Conservation (phyloP, 2,888 invertebrate species). For the Temnothorax ravouxi region DNA sequence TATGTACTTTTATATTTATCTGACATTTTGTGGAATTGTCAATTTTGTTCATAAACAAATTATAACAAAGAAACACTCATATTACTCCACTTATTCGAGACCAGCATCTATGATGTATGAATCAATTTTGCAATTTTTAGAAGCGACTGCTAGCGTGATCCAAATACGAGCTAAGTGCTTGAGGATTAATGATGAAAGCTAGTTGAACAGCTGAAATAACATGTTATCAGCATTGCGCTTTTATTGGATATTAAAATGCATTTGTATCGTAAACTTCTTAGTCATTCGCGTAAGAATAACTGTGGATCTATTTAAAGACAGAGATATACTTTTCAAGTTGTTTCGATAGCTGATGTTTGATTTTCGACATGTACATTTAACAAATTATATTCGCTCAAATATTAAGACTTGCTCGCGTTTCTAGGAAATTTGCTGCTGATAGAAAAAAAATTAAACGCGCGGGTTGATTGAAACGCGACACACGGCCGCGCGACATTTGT, state of each 20-base stretch:
- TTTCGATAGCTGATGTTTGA: neutral
- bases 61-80: neutral
- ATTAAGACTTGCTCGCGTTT: neutral
- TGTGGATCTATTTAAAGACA: neutral
- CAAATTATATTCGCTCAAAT: neutral
- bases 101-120: neutral
- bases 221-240: neutral
- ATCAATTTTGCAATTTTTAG: constrained; percentile 19
- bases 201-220: constrained; percentile 4
- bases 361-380: neutral
- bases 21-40: neutral
- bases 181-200: constrained; percentile 14
- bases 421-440: neutral
- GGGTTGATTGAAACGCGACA: constrained; percentile 56
- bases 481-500: constrained; percentile 57
- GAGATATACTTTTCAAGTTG: neutral
- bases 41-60: neutral
- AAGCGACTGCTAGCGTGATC: neutral
- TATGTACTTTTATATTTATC: neutral
- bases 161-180: neutral
- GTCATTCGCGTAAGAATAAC: neutral
- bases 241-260: constrained; percentile 16
- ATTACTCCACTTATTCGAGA: neutral
- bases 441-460: neutral
- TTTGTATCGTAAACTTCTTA: neutral